Conservation (phyloP, 2,888 invertebrate genomes). For the Thyatira batis region DNA sequence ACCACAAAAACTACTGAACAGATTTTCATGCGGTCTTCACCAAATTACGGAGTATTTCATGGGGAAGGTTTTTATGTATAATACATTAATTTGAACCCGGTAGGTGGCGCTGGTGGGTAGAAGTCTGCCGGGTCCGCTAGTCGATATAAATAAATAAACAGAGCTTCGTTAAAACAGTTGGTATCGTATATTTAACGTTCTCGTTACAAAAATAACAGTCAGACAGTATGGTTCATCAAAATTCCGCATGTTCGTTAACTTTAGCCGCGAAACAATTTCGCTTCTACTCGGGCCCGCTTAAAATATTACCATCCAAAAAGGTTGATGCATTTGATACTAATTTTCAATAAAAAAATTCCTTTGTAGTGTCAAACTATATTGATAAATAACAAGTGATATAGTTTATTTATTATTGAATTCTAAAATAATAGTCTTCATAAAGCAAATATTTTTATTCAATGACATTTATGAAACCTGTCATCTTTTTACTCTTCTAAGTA, state of each 20-base stretch:
- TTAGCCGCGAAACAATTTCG: slow-evolving; percentile 47
- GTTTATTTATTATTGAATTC: not conserved
- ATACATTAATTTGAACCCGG: too few species aligned
- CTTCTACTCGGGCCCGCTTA: slow-evolving; percentile 36
- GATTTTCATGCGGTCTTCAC: too few species aligned
- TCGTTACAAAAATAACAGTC: slow-evolving; percentile 49
- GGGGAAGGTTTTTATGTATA: too few species aligned
- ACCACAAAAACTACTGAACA: too few species aligned
- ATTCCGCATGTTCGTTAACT: slow-evolving; percentile 55
- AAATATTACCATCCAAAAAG: slow-evolving; percentile 19
- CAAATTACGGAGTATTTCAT: too few species aligned
- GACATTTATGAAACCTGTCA: too few species aligned
- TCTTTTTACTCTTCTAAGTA: too few species aligned
- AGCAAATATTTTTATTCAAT: too few species aligned
- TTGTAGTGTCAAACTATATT: not conserved
- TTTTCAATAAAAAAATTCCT: not conserved
- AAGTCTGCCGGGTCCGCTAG: too few species aligned
- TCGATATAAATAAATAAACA: slow-evolving; percentile 1
- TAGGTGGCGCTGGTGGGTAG: too few species aligned
- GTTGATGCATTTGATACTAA: slow-evolving; percentile 16
- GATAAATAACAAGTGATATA: not conserved
- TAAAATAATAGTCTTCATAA: too few species aligned
- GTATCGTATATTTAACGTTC: slow-evolving; percentile 29
- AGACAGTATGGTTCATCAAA: slow-evolving; percentile 49
- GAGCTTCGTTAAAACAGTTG: slow-evolving; percentile 13